Evolutionary conservation across 2,797 vertebrate species (phyloP), one percentile per base, ranked within the genome.

Genomic region (Darevskia nairensis): DNA sequence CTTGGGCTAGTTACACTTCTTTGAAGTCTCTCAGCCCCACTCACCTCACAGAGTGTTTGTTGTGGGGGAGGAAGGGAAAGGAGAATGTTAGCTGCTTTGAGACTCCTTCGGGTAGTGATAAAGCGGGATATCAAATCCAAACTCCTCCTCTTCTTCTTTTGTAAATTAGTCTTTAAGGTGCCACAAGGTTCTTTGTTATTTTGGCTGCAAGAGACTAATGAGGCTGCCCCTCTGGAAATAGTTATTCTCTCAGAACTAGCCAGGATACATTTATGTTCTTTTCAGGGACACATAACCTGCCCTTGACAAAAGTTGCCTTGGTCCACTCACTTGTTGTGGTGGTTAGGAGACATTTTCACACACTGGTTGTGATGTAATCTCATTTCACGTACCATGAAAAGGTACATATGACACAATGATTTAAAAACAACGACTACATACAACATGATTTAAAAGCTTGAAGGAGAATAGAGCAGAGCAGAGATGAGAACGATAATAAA

Each of bases 401-500:
- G 89, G 94, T 94, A 91, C 82, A 61, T 19, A 82, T 86, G 72
- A 68, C 29, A 27, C 77, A 92, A 88, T 85, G 87, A 83, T 91
- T 4, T 90, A 9, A 21, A 74, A 81, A 69, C 9, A n/a, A 72
- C 46, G 2, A 74, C 11, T 21, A 23, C 11, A n/a, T 79, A 66
- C 21, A 4, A n/a, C 50, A 79, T 25, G 29, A 59, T 68, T 39
- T 59, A n/a, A 78, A 61, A 39, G 23, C 9, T 1, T 85, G 72
- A 72, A 76, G 44, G 76, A 6, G 89, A 91, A 89, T 84, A 76
- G 82, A 86, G 87, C 79, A 81, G 39, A 2, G 93, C 23, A 46
- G 88, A 91, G 86, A 83, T 79, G 50, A 95, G 89, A 85, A 81
- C 88, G 85, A 86, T 89, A 90, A 91, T 92, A 90, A 93, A 94